Evolutionary conservation across 2,888 invertebrate species (phyloP).

Genomic region (Lamellibrachia columna): DNA sequence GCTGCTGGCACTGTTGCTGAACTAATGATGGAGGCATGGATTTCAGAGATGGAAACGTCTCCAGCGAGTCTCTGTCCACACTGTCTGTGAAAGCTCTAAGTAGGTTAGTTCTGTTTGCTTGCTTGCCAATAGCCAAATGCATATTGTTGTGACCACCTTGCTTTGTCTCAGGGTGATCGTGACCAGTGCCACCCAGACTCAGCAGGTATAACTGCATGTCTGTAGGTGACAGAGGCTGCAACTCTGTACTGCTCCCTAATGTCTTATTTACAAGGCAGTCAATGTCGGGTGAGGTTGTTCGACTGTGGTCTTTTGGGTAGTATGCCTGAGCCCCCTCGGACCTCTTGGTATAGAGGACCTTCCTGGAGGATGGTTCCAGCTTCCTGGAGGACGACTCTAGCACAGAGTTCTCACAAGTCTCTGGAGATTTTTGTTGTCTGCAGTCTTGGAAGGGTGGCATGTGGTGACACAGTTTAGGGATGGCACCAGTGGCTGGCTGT

Average conservation of each 20-base stretch:
- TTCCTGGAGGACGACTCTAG: constrained; percentile 19
- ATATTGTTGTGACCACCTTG: not conserved
- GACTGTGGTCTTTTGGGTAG: constrained; percentile 23
- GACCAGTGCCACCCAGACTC: constrained; percentile 42
- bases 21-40: not conserved
- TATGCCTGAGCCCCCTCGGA: constrained; percentile 27
- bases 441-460: not conserved
- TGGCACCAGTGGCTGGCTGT: not conserved
- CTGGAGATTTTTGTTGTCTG: not conserved
- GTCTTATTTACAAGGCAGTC: constrained; percentile 41
- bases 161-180: not conserved
- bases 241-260: constrained; percentile 24
- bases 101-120: not conserved
- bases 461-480: not conserved
- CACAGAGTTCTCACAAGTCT: not conserved
- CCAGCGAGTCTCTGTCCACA: not conserved
- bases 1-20: not conserved
- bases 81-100: not conserved
- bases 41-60: not conserved
- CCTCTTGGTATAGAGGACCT: constrained; percentile 38
- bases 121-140: not conserved
- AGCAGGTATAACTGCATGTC: constrained; percentile 54
- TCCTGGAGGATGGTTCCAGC: constrained; percentile 7
- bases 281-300: constrained; percentile 39
- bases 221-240: constrained; percentile 49